Evolutionary conservation across 1,140 invertebrate species (phyloP).

Genomic region (Rhynchophorus ferrugineus): DNA sequence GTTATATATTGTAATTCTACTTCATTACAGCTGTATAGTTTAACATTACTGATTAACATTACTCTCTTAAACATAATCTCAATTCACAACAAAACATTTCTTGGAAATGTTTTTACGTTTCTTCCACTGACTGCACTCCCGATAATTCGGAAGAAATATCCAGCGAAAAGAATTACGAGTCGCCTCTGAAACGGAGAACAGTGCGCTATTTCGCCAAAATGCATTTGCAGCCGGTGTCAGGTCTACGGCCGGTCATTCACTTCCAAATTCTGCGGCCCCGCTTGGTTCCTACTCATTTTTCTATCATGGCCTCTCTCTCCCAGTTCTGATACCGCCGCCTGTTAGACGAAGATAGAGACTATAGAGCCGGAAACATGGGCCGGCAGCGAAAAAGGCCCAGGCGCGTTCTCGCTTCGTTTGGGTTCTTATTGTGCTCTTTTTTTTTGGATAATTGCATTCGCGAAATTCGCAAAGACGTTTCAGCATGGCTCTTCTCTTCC

Average conservation of each 20-base stretch:
- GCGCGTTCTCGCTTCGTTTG: slow-evolving; percentile 4
- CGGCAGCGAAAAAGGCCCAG: slow-evolving; percentile 21
- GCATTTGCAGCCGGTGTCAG: slow-evolving; percentile 24
- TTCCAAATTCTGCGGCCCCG: slow-evolving; percentile 28
- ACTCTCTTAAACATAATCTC: not conserved
- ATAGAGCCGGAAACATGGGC: slow-evolving; percentile 30
- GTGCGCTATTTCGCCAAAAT: slow-evolving; percentile 24
- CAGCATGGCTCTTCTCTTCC: too few relatives aligned
- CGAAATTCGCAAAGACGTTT: too few relatives aligned
- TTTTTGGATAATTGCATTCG: too few relatives aligned
- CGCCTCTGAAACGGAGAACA: slow-evolving; percentile 10
- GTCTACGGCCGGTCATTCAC: slow-evolving; percentile 35
- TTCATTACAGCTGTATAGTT: not conserved
- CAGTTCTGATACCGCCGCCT: not conserved
- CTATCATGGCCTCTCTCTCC: slow-evolving; percentile 16
- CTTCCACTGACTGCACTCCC: not conserved
- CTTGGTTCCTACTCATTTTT: slow-evolving; percentile 19
- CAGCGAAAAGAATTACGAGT: slow-evolving; percentile 7
- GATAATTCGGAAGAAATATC: not conserved
- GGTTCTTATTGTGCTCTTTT: slow-evolving; percentile 16
- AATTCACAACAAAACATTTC: not conserved
- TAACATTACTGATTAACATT: not conserved
- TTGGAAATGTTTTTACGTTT: not conserved
- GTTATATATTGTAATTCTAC: not conserved
- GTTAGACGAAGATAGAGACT: slow-evolving; percentile 19